Evolutionary conservation across 1,140 invertebrate species (phyloP), one percentile per base, ranked within the genome.

Genomic region (Himalopsyche phryganea): DNA sequence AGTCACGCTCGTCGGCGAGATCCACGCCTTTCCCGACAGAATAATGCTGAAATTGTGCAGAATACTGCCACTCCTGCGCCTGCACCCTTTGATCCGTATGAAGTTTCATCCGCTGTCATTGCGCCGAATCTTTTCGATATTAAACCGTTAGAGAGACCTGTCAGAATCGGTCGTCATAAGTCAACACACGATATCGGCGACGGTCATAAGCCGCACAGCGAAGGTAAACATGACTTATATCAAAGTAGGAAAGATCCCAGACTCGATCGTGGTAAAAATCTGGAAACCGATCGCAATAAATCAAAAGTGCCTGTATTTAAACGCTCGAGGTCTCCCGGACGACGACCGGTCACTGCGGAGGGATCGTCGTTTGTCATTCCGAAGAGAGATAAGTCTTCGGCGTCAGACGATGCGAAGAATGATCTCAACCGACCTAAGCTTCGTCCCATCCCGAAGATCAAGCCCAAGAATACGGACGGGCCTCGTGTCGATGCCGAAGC

Each of bases 11-110:
- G 76, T 6, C 75, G 69, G 15, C 73, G 84, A 9, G 84, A 86
- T 76, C 84, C 84, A 9, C 78, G 84, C 20, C 65, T 86, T 33
- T 70, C 83, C 52, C 69, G 74, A 2, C 74, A 80, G 68, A 28
- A 3, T 28, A 28, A 28, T 9, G 23, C 23, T 28, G 4, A 28
- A 9, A 28, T 9, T 5, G 4, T 28, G 23, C 68, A 79, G 71
- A 66, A 50, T 62, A 72, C 50, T 69, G 69, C 15, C 66, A 63
- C 41, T 65, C 61, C 45, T 64, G 58, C 54, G 57, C 13, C 23
- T 9, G 9, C 23, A 28, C 23, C 23, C 23, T 28, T 28, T 28
- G 23, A 28, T 28, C 23, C 23, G 23, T 28, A 28, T 28, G 23
- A 28, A 9, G 9, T 28, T 9, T 28, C 23, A 3, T 5, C 3